Base-by-base conservation (phyloP, 1,140 invertebrate genomes). In the Drosophila ohnishii region DNA sequence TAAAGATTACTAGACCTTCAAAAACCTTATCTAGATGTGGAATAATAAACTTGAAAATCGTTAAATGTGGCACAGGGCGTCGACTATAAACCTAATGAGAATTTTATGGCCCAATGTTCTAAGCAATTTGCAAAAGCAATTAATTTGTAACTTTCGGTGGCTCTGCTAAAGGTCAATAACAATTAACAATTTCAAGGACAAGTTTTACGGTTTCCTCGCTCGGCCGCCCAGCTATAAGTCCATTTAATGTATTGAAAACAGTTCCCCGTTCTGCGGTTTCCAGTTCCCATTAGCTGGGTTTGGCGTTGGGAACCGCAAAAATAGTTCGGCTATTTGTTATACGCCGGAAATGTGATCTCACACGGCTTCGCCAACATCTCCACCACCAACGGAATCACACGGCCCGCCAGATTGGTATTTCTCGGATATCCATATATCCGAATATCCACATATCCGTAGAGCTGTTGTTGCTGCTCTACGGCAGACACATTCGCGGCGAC, bases 121-220 rank as follows among this genome's bases (percentile, higher is more conserved):
- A 47, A 78, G 53, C 63, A 45, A 78, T 74, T 74, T 78, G 61
- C 67, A 65, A 76, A 74, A 58, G 47, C 25, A 65, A 45, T 56
- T 32, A 76, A 79, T 60, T 75, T 48, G 50, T 58, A 45, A 59
- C 53, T 58, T 75, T 75, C 67, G 51, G 64, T 34, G 51, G 64
- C 67, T 22, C 67, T 40, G 63, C 25, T 50, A 71, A 78, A 86
- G 78, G 74, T 86, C 69, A 86, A 78, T 75, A 64, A 22, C 74
- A 67, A 74, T 65, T 57, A 55, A 37, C 50, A 40, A 34, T 37
- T 57, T 62, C 50, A 78, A 50, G 63, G 80, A 78, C 73, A 65
- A 61, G 51, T 67, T 48, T 65, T 78, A 83, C 69, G 64, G 50
- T 42, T 50, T 57, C 50, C 13, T 35, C 10, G 14, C 28, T 25